Evolutionary conservation across 2,113 vertebrate species (phyloP).

Genomic region (Trinectes maculatus): DNA sequence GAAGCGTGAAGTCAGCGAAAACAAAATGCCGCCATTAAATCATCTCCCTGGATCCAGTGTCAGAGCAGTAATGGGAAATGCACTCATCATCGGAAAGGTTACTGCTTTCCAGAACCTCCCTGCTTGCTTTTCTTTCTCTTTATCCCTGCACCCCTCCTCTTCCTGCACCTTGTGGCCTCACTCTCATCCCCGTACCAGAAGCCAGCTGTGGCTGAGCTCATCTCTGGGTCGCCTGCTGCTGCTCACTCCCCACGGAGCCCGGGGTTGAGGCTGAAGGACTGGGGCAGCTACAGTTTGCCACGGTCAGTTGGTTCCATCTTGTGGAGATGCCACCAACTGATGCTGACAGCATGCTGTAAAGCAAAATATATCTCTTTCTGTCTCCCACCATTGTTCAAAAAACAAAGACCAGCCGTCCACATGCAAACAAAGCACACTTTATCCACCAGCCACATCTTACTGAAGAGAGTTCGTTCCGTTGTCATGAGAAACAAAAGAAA

Average conservation of each 20-base stretch:
- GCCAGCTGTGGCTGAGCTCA: conserved; percentile 69
- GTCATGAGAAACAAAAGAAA: too few relatives aligned
- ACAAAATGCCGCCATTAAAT: conserved; percentile 97
- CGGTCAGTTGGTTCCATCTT: conserved; percentile 83
- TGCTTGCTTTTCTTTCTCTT: conserved; percentile 65
- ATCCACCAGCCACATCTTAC: not conserved
- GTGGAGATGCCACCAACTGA: not conserved
- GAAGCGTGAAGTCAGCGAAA: conserved; percentile 90
- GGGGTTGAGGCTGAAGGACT: conserved; percentile 85
- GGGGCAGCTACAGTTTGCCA: conserved; percentile 86
- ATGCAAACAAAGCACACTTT: conserved; percentile 1
- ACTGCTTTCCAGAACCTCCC: conserved; percentile 86
- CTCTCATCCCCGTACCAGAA: conserved; percentile 61
- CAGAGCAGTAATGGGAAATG: conserved; percentile 90
- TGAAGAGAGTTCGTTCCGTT: too few relatives aligned
- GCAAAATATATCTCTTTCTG: conserved; percentile 21
- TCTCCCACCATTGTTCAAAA: conserved; percentile 42
- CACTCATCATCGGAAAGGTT: conserved; percentile 91
- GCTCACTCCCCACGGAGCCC: conserved; percentile 63
- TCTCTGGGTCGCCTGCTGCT: conserved; percentile 61
- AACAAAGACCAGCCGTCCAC: conserved; percentile 72
- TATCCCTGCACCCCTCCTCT: conserved; percentile 16
- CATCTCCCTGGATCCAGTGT: conserved; percentile 87
- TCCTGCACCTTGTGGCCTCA: not conserved
- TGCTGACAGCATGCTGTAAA: conserved; percentile 8